These are phyloP conservation scores for Hylaea fasciaria DNA, from an alignment of 2,888 invertebrate species.

Conservation along the genomic window DNA sequence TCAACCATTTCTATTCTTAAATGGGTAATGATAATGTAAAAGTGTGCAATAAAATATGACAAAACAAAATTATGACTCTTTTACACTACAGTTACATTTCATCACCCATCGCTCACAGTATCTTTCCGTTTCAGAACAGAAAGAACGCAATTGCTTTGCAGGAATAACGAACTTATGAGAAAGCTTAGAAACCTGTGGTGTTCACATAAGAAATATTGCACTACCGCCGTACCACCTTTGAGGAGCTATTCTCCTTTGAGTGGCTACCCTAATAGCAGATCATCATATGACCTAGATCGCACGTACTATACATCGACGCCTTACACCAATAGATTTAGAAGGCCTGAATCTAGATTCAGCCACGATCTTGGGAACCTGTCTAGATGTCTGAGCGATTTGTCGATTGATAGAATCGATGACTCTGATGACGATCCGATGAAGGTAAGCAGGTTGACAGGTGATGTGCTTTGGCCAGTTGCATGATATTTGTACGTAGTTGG, in stretches of 20 bases:
- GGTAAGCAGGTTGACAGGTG: slow-evolving; percentile 57
- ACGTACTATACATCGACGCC: slow-evolving; percentile 76
- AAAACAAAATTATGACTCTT: slow-evolving; percentile 35
- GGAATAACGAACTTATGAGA: slow-evolving; percentile 86
- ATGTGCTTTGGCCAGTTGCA: slow-evolving; percentile 23
- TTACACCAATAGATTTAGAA: slow-evolving; percentile 72
- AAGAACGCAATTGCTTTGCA: slow-evolving; percentile 84
- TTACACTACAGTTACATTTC: slow-evolving; percentile 34
- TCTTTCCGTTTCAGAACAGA: slow-evolving; percentile 85
- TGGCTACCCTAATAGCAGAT: slow-evolving; percentile 77
- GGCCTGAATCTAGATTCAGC: slow-evolving; percentile 51
- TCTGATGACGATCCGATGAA: slow-evolving; percentile 75
- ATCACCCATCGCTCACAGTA: slow-evolving; percentile 42
- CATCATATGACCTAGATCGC: slow-evolving; percentile 77
- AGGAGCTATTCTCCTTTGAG: slow-evolving; percentile 75
- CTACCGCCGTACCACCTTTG: slow-evolving; percentile 69
- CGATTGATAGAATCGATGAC: slow-evolving; percentile 72
- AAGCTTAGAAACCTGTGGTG: slow-evolving; percentile 86
- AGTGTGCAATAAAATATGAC: slow-evolving; percentile 62
- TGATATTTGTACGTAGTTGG: neutral
- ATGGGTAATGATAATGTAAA: slow-evolving; percentile 68
- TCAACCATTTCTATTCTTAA: slow-evolving; percentile 41
- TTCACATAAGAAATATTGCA: slow-evolving; percentile 86
- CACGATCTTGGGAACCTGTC: slow-evolving; percentile 65
- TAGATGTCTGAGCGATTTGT: slow-evolving; percentile 71